phyloP scores from a whole-genome alignment of 1,140 invertebrate species.

The Sarcophaga bullata region DNA sequence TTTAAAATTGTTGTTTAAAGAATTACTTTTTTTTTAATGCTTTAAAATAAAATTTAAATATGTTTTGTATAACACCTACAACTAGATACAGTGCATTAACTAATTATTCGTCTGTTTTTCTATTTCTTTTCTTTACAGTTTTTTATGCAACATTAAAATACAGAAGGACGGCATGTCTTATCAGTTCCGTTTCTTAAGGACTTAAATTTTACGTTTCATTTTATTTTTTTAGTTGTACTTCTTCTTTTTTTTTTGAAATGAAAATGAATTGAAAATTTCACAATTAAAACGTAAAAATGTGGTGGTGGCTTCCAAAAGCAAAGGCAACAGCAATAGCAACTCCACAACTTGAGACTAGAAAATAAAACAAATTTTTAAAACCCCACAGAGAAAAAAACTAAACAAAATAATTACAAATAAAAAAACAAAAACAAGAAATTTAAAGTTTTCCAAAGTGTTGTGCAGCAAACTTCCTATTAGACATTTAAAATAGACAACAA shows the following conservation, averaged over 20 bases:
- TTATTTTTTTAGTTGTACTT: too few relatives aligned
- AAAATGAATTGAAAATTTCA: not conserved
- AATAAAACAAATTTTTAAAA: too few relatives aligned
- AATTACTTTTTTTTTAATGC: too few relatives aligned
- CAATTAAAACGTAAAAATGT: not conserved
- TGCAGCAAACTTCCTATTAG: conserved; percentile 13
- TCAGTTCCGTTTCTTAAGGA: not conserved
- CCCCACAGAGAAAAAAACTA: too few relatives aligned
- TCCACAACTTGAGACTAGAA: not conserved
- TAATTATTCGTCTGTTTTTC: not conserved
- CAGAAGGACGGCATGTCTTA: not conserved
- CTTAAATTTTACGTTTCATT: not conserved
- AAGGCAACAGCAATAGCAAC: not conserved
- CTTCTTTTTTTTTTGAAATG: too few relatives aligned
- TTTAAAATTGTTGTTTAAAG: too few relatives aligned
- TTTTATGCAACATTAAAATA: not conserved
- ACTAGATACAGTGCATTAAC: not conserved
- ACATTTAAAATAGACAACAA: not conserved
- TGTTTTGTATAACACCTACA: too few relatives aligned
- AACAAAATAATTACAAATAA: not conserved
- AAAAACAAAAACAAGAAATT: not conserved
- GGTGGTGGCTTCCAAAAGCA: conserved; percentile 11
- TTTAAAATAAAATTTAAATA: too few relatives aligned
- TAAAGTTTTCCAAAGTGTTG: conserved; percentile 31
- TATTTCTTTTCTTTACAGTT: conserved; percentile 13